Evolutionary conservation across 2,797 vertebrate species (phyloP).

Genomic region (Cynodonichthys magdalenae): DNA sequence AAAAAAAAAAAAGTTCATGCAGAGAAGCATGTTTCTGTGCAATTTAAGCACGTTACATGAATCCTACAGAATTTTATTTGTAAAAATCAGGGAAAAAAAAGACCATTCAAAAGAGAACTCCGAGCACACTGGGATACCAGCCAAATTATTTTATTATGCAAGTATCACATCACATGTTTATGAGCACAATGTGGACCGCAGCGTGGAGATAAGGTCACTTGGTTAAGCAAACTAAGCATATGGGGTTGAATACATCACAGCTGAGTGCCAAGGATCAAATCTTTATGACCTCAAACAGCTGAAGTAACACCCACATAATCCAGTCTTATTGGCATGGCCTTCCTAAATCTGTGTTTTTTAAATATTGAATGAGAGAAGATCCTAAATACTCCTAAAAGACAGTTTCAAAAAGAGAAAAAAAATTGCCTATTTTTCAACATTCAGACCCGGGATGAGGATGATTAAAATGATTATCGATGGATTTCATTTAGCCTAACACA

Average conservation of each 20-base stretch:
- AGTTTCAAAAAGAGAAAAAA: not conserved
- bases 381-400: not conserved
- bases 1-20: no score
- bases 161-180: not conserved
- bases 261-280: conserved; percentile 33
- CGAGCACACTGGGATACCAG: not conserved
- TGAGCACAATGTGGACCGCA: not conserved
- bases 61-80: conserved; percentile 14
- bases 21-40: not conserved
- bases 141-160: conserved; percentile 1
- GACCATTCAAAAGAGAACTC: not conserved
- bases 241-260: conserved; percentile 18
- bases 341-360: not conserved
- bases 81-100: not conserved
- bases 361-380: conserved; percentile 2
- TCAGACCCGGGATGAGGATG: no score
- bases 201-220: conserved; percentile 16
- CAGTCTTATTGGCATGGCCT: conserved; percentile 21
- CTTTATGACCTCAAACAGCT: conserved; percentile 29
- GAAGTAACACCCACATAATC: conserved; percentile 29
- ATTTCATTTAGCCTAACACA: no score
- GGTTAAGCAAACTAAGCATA: conserved; percentile 17
- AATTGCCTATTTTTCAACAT: no score
- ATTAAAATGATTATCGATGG: no score
- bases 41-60: not conserved